Conservation (phyloP, 2,888 invertebrate genomes). For the Ganaspis brasiliensis region DNA sequence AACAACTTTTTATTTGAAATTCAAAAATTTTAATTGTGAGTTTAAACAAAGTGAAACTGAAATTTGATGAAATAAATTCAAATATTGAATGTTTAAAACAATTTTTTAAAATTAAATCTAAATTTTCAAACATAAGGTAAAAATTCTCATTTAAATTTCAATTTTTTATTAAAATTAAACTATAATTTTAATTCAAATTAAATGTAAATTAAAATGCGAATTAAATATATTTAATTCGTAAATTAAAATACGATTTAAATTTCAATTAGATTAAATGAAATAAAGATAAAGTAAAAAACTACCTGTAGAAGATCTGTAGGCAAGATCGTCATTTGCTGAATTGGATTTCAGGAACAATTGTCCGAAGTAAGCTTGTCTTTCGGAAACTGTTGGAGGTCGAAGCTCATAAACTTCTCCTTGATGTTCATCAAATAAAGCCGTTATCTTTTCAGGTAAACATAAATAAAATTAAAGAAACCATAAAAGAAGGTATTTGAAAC, state of each 20-base stretch:
- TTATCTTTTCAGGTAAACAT: constrained; percentile 64
- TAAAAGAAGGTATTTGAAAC: too few species aligned
- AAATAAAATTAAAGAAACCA: background rate
- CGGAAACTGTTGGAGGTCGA: constrained; percentile 62
- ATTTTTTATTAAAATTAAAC: constrained; percentile 7
- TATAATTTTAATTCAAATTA: too few species aligned
- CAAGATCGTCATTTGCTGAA: constrained; percentile 62
- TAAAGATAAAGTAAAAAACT: constrained; percentile 4
- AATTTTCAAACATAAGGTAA: too few species aligned
- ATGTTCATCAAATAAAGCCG: constrained; percentile 70
- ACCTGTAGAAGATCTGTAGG: constrained; percentile 73
- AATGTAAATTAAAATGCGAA: too few species aligned
- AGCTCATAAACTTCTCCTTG: constrained; percentile 74
- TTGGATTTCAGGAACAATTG: constrained; percentile 69
- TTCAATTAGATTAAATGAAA: too few species aligned
- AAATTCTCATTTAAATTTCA: background rate
- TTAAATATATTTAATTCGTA: too few species aligned
- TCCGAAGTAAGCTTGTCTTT: constrained; percentile 73
- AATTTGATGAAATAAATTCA: too few species aligned
- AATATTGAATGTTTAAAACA: too few species aligned
- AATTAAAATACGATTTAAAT: background rate
- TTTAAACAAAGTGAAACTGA: too few species aligned
- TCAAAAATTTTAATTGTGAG: too few species aligned
- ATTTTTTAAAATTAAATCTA: too few species aligned
- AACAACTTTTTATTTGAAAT: too few species aligned